Base-by-base conservation (phyloP, 2,888 invertebrate species). In the Drosophila stalkeri region DNA sequence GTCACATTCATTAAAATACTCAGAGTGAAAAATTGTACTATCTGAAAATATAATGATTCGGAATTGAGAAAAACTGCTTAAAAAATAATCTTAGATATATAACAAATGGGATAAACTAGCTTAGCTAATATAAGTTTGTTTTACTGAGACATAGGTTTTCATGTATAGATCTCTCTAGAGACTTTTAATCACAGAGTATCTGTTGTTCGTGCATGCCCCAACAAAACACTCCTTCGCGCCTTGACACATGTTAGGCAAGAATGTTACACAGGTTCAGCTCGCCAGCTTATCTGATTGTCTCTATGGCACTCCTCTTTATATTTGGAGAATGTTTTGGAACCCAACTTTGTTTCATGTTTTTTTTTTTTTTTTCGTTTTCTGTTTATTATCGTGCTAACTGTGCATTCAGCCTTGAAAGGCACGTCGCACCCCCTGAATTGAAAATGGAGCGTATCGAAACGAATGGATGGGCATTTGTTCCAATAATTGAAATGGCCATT, bases 391-490 rank as follows among this genome's bases (percentile, higher is more conserved):
- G 60, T 73, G 80, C 62, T 16, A 49, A 64, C 14, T 70, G 70
- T 51, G 54, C 75, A 67, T 75, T 75, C 68, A 78, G 62, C 75
- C 81, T 75, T 76, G 79, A 64, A 49, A 14, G 51, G 7, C 16
- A 33, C 7, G 18, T 14, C 27, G 39, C 20, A n/a, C 18, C 27
- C 44, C 52, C 33, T 27, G 27, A 33, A 56, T 20, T 16, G 23
- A 55, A 62, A 55, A 49, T 39, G 44, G 37, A 57, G 35, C 82
- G 52, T 46, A 66, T 51, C 31, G 49, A 35, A 54, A 20, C 61
- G 62, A 75, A 70, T 67, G 51, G 51, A 23, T 44, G 27, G 57
- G 63, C 55, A 80, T 80, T 83, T 70, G 75, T 70, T 80, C 49
- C 77, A 79, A 82, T 82, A 82, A 35, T 51, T 69, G 47, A 64